phyloP scores from a whole-genome alignment of 2,888 invertebrate genomes.

The Drosophila paucipuncta region DNA sequence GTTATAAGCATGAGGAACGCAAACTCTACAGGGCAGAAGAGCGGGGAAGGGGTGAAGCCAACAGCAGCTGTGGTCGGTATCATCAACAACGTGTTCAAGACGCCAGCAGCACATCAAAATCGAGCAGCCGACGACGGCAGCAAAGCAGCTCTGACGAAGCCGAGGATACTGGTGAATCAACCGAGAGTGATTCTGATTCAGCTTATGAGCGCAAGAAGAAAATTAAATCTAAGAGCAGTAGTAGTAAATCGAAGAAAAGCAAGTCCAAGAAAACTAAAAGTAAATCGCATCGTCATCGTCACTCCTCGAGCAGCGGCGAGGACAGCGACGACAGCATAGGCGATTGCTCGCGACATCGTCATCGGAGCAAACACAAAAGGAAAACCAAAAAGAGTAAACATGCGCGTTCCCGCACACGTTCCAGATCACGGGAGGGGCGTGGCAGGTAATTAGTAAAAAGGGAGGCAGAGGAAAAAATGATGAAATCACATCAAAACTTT shows the following conservation, averaged over 20 bases:
- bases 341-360: slow-evolving; percentile 51
- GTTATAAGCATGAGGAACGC: slow-evolving; percentile 27
- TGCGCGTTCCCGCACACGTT: slow-evolving; percentile 82
- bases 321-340: slow-evolving; percentile 36
- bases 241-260: slow-evolving; percentile 68
- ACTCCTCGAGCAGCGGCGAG: slow-evolving; percentile 16
- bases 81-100: slow-evolving; percentile 24
- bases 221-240: slow-evolving; percentile 57
- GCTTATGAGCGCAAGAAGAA: slow-evolving; percentile 69
- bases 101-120: slow-evolving; percentile 43
- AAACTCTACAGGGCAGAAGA: slow-evolving; percentile 26
- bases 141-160: slow-evolving; percentile 65
- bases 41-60: slow-evolving; percentile 19
- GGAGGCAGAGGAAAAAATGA: not conserved
- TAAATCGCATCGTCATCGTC: slow-evolving; percentile 59
- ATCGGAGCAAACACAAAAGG: slow-evolving; percentile 79
- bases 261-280: slow-evolving; percentile 72
- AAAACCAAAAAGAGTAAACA: slow-evolving; percentile 85
- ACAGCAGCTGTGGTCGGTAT: slow-evolving; percentile 43
- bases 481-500: slow-evolving; percentile 67
- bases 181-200: slow-evolving; percentile 71
- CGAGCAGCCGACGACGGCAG: slow-evolving; percentile 35
- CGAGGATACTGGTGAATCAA: slow-evolving; percentile 70
- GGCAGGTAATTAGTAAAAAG: slow-evolving; percentile 32
- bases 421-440: slow-evolving; percentile 62